Conservation (phyloP, 2,797 vertebrate species). For the Pteronotus mesoamericanus region DNA sequence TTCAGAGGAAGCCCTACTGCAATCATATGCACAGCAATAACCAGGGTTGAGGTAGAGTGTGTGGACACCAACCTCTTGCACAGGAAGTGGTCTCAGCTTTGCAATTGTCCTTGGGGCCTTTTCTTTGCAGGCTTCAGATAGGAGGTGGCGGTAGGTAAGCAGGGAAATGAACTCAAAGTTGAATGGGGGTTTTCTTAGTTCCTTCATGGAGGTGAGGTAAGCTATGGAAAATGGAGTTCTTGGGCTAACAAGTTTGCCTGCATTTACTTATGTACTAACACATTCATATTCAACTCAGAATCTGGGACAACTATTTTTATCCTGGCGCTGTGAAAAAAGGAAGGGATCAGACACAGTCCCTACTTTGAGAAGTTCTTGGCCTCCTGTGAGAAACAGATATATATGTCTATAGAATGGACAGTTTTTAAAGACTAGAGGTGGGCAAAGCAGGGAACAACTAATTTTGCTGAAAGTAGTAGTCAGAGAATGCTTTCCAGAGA, state of each 20-base stretch:
- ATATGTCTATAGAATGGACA: neutral
- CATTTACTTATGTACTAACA: neutral
- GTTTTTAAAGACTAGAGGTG: neutral
- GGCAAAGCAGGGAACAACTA: neutral
- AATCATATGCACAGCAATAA: slow-evolving; percentile 54
- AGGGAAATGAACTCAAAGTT: neutral
- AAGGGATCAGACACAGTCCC: neutral
- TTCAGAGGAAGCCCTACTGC: slow-evolving; percentile 44
- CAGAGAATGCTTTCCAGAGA: neutral
- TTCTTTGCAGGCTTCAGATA: slow-evolving; percentile 31
- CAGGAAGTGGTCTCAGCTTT: slow-evolving; percentile 62
- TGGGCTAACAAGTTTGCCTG: neutral
- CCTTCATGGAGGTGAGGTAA: neutral
- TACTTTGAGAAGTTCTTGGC: neutral
- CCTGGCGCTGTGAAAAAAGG: neutral
- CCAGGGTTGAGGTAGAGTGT: slow-evolving; percentile 18
- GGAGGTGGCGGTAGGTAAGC: neutral
- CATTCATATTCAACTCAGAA: slow-evolving; percentile 18
- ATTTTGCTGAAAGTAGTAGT: neutral
- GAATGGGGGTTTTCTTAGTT: neutral
- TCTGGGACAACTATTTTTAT: neutral
- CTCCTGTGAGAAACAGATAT: neutral
- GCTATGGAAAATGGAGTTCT: neutral
- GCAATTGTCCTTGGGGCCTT: slow-evolving; percentile 32
- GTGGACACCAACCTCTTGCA: slow-evolving; percentile 65